Conservation (phyloP, 92 coral and sea anemone species). For the Siderastrea siderea region DNA sequence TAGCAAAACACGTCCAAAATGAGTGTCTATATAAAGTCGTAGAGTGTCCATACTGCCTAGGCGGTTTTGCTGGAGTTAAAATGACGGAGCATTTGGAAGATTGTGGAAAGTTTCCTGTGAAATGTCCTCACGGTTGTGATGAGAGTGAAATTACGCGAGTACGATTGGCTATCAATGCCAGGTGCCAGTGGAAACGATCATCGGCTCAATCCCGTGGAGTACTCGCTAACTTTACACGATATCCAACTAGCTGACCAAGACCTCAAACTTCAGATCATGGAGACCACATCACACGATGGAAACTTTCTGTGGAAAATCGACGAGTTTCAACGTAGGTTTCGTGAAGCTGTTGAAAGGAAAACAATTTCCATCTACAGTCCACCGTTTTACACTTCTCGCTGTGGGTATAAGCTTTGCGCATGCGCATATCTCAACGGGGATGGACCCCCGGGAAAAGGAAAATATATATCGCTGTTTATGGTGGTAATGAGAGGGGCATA, state of each 20-base stretch:
- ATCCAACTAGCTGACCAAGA: constrained; percentile 87
- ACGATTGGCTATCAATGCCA: constrained; percentile 23
- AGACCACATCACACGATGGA: constrained; percentile 82
- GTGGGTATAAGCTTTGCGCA: constrained; percentile 82
- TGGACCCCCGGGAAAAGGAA: constrained; percentile 70
- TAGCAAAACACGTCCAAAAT: constrained; percentile 80
- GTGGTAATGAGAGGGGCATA: constrained; percentile 86
- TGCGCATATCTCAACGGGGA: constrained; percentile 80
- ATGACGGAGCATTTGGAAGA: constrained; percentile 64
- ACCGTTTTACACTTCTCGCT: constrained; percentile 83
- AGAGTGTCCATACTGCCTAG: constrained; percentile 71
- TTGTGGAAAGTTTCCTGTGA: constrained; percentile 73
- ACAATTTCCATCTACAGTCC: constrained; percentile 84
- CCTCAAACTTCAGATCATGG: constrained; percentile 72
- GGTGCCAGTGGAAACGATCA: constrained; percentile 26
- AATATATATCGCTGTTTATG: constrained; percentile 80
- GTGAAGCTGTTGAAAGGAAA: constrained; percentile 70
- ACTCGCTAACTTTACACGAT: constrained; percentile 75
- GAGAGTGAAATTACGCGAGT: constrained; percentile 66
- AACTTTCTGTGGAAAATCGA: constrained; percentile 87
- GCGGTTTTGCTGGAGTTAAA: constrained; percentile 34
- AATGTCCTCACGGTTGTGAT: constrained; percentile 80
- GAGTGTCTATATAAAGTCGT: constrained; percentile 74
- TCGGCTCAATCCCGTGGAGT: constrained; percentile 61
- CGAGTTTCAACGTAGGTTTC: constrained; percentile 62